Conservation (phyloP, 2,113 vertebrate genomes). For the Ursus arctos region DNA sequence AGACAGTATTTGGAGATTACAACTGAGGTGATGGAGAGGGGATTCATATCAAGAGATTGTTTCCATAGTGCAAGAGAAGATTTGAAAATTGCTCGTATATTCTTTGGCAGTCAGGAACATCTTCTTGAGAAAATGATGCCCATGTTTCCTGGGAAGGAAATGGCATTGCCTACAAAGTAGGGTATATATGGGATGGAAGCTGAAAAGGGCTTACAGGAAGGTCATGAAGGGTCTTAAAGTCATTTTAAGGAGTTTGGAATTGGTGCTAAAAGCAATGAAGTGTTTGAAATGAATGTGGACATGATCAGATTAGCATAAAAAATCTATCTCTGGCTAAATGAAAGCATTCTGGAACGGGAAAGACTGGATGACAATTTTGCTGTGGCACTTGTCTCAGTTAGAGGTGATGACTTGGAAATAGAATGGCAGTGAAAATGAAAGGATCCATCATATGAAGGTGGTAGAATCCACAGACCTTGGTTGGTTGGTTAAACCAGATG, state of each 20-base stretch:
- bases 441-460: background rate
- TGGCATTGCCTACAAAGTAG: background rate
- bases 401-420: background rate
- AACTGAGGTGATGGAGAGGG: background rate
- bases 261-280: background rate
- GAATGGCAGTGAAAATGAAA: background rate
- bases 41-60: background rate
- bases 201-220: background rate
- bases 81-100: background rate
- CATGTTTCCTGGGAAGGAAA: background rate
- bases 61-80: background rate
- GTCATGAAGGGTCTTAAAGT: background rate
- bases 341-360: background rate
- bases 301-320: background rate
- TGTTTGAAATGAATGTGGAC: background rate
- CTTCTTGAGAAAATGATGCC: background rate
- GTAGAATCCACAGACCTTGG: background rate
- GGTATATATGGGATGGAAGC: background rate
- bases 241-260: background rate
- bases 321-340: background rate
- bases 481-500: background rate
- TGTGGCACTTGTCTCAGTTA: no score
- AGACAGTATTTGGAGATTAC: background rate
- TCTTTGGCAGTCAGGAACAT: background rate
- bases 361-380: background rate